Evolutionary conservation across 2,797 vertebrate genomes (phyloP), one percentile per base, ranked within the genome.

Genomic region (Halcyon chelicuti): DNA sequence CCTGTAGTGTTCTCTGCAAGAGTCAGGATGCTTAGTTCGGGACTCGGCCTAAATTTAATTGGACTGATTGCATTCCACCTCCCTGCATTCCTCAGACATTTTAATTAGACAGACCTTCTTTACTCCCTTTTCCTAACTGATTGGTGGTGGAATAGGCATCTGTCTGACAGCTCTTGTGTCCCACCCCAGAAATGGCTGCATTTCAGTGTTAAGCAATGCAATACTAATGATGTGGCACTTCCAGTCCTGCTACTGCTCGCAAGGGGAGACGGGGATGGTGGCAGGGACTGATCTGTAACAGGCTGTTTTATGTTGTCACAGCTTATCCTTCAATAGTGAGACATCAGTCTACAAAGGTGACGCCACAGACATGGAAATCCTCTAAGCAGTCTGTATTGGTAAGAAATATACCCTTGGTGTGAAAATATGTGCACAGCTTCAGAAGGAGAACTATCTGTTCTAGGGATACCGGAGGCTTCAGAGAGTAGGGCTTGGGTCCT

Each of bases 361-460:
- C 98, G 87, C 98, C 98, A 6, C 98, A 98, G 96, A 98, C 98
- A 37, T 98, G 98, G 98, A 98, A 98, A 94, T 98, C 98, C 12
- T 86, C 98, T 91, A 98, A 98, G 95, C 98, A 98, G 88, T 98
- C 97, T 76, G 93, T 98, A 65, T 88, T 98, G 98, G 98, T 98
- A 95, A 98, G 98, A 95, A 80, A 62, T 7, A 25, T 10, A 31
- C 25, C 67, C 40, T 39, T 14, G 44, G 62, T 44, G 73, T 71
- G 37, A 46, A 77, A 75, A 65, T 5, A 46, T 6, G 19, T 94
- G 73, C 29, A 7, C 26, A 52, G 28, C 22, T 55, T 26, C 74
- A 68, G 90, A 23, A 51, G 52, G 42, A 9, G 54, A 74, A 57
- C 52, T 37, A 16, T 4, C 33, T 22, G 12, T n/a, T 18, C 14